phyloP scores from a whole-genome alignment of 2,113 vertebrate genomes.

The Amphilophus citrinellus region DNA sequence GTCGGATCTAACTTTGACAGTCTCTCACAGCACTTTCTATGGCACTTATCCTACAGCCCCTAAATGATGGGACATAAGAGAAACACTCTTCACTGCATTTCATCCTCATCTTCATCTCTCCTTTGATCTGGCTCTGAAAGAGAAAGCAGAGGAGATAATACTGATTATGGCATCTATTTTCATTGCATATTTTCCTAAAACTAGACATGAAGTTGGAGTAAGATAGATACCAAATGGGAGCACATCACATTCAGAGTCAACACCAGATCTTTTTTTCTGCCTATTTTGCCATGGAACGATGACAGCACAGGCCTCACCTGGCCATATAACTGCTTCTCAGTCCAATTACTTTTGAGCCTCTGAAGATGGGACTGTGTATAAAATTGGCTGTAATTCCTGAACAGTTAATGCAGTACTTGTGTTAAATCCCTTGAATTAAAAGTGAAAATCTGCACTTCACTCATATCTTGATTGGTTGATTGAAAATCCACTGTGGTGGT shows the following conservation, averaged over 20 bases:
- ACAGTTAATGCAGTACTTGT: not conserved
- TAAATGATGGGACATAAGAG: not conserved
- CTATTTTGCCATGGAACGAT: not conserved
- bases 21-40: not conserved
- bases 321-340: not conserved
- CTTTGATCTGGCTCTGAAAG: not conserved
- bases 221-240: not conserved
- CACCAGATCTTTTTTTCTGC: not conserved
- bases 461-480: not conserved
- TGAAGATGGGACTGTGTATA: not conserved
- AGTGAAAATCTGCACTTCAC: not conserved
- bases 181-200: slow-evolving; percentile 15
- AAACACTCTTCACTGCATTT: not conserved
- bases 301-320: not conserved
- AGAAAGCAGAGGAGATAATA: slow-evolving; percentile 4
- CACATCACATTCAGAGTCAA: not conserved
- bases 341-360: not conserved
- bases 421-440: not conserved
- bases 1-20: not conserved
- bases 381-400: not conserved
- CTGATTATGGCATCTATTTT: slow-evolving; percentile 31
- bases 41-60: not conserved
- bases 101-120: not conserved
- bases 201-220: slow-evolving; percentile 9
- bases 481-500: not conserved